A percentile compares a stretch with the other conserved stretches of the same genome.
Conservation (phyloP, 1,140 invertebrate species). For the Cyclargus thomasi region DNA sequence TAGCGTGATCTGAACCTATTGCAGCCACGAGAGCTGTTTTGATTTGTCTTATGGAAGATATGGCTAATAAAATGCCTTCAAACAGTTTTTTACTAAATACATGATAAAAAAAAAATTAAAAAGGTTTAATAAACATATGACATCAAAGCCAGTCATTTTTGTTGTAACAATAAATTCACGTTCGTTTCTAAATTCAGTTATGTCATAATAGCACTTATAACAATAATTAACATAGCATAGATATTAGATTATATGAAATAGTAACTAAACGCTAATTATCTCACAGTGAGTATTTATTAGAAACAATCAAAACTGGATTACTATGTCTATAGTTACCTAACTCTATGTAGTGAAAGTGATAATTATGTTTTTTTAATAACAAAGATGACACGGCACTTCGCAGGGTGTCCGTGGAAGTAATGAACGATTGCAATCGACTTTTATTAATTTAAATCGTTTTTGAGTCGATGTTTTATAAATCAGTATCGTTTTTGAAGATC, state of each 20-base stretch:
- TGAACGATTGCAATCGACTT: slow-evolving; percentile 12
- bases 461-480: not conserved
- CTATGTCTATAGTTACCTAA: slow-evolving; percentile 59
- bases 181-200: too few relatives aligned
- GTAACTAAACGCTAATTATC: not conserved
- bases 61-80: too few relatives aligned
- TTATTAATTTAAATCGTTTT: slow-evolving; percentile 14
- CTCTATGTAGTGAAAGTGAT: slow-evolving; percentile 69
- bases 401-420: slow-evolving; percentile 23
- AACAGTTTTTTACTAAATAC: too few relatives aligned
- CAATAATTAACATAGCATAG: too few relatives aligned
- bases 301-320: slow-evolving; percentile 48
- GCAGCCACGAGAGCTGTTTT: not conserved
- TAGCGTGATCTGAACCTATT: not conserved
- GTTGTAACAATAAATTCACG: too few relatives aligned
- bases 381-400: slow-evolving; percentile 63
- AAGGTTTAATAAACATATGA: too few relatives aligned
- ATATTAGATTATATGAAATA: too few relatives aligned
- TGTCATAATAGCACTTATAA: too few relatives aligned
- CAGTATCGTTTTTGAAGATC: not conserved
- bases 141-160: too few relatives aligned
- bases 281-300: not conserved
- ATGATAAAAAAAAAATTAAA: too few relatives aligned
- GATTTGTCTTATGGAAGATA: too few relatives aligned
- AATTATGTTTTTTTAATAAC: slow-evolving; percentile 62